These are phyloP conservation scores for Plectropomus leopardus DNA, from an alignment of 2,113 vertebrate species.

Conservation along the genomic window DNA sequence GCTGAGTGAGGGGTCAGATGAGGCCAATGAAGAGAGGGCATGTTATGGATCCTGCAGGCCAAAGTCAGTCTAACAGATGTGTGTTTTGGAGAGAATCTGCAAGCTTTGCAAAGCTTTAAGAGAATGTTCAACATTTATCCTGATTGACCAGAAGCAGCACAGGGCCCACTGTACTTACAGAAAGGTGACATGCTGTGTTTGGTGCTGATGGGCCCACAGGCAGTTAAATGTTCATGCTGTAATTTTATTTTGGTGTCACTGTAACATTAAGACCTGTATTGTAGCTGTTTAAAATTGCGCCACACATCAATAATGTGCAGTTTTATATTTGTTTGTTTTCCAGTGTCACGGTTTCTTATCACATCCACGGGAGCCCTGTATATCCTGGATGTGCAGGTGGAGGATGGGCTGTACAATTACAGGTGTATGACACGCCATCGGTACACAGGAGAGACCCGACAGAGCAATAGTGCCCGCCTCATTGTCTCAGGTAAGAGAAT, in stretches of 20 bases:
- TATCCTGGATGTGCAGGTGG: constrained; percentile 99
- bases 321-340: constrained; percentile 33
- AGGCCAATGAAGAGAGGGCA: constrained; percentile 13
- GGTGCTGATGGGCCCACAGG: background rate
- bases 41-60: background rate
- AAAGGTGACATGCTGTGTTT: background rate
- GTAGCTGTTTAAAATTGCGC: background rate
- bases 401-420: constrained; percentile 99
- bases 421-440: constrained; percentile 97
- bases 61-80: background rate
- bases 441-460: constrained; percentile 97
- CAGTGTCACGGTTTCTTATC: constrained; percentile 99
- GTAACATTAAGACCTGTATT: background rate
- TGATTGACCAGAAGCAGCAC: background rate
- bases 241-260: background rate
- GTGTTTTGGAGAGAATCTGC: background rate
- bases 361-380: constrained; percentile 99
- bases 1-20: background rate
- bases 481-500: constrained; percentile 93
- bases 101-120: too few relatives aligned
- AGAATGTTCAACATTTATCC: background rate
- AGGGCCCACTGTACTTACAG: background rate
- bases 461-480: constrained; percentile 98
- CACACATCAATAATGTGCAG: background rate
- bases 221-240: background rate